Base-by-base conservation (phyloP, 2,113 vertebrate species). In the Verasper variegatus region DNA sequence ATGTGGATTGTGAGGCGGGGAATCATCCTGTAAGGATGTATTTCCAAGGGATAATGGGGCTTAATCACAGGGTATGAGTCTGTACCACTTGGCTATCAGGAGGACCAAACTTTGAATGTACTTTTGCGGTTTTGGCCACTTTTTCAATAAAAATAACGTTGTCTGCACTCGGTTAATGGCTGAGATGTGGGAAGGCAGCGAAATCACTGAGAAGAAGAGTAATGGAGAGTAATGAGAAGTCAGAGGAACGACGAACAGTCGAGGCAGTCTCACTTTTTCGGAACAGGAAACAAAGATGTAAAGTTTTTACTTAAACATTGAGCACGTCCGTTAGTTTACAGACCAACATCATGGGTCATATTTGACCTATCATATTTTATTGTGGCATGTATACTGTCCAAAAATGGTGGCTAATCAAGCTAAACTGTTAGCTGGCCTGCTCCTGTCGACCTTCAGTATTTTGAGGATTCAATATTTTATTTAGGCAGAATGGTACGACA, bases 111-210 rank as follows among this genome's bases (percentile, higher is more conserved):
- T 42, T 45, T 17, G 21, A 24, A 31, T 37, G 35, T 37, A 6
- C 31, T 61, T 61, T 40, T 61, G 59, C 35, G 20, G 61, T 63
- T 63, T 63, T 63, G 61, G 37, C 18, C 37, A 23, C 12, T 24
- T 15, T 45, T 62, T 31, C 27, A 35, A 40, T 5, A 6, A 2
- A 2, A 31, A 31, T 31, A 18, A 59, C 17, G 11, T 0, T 4
- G 59, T 40, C 27, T 61, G 18, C 20, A 40, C 18, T 15, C 2
- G 8, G 17, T 35, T 20, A 37, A 12, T 35, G 58, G 58, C 57
- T 15, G 26, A 31, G 7, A 23, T 23, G 20, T 52, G 51, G 51
- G 24, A 27, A 27, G 0, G 24, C 14, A 10, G 57, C 12, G 3
- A 11, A 35, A 13, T 23, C 18, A 35, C 60, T 13, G 5, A 21